A percentile compares a stretch with the other conserved stretches of the same genome.
Conservation (phyloP, 2,797 vertebrate species). For the Leuciscus waleckii region DNA sequence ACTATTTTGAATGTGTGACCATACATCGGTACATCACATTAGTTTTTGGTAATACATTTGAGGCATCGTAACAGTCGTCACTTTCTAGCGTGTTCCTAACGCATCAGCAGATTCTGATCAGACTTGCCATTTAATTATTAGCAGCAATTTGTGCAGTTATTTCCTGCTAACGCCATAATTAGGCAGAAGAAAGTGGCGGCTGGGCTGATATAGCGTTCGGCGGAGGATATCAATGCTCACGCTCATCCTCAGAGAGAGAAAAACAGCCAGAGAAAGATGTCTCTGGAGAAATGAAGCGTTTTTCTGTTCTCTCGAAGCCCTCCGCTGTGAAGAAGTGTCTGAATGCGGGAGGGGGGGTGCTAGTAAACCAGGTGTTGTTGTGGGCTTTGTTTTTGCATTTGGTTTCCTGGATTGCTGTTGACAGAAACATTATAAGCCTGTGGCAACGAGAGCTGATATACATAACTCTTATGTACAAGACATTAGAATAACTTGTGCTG, state of each 20-base stretch:
- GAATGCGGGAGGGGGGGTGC: slow-evolving; percentile 29
- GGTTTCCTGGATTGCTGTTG: slow-evolving; percentile 60
- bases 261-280: slow-evolving; percentile 45
- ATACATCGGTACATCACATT: neutral
- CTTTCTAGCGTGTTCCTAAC: slow-evolving; percentile 8
- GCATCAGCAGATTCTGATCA: slow-evolving; percentile 50
- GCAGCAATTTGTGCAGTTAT: slow-evolving; percentile 57
- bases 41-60: slow-evolving; percentile 14
- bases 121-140: slow-evolving; percentile 62
- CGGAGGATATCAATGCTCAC: slow-evolving; percentile 41
- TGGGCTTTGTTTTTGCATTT: slow-evolving; percentile 54
- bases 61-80: neutral
- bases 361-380: slow-evolving; percentile 49
- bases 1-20: neutral
- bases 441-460: slow-evolving; percentile 20
- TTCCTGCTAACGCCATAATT: slow-evolving; percentile 57
- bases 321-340: slow-evolving; percentile 10
- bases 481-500: slow-evolving; percentile 3
- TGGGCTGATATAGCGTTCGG: slow-evolving; percentile 20
- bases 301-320: slow-evolving; percentile 33
- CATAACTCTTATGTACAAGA: neutral
- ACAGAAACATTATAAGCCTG: slow-evolving; percentile 57
- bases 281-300: slow-evolving; percentile 45
- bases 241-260: slow-evolving; percentile 52
- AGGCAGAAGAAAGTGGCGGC: slow-evolving; percentile 48